Percentiles rank a stretch among this genome's conserved stretches.
phyloP scores from a whole-genome alignment of 2,797 vertebrate species.

The Lutjanus campechanus region DNA sequence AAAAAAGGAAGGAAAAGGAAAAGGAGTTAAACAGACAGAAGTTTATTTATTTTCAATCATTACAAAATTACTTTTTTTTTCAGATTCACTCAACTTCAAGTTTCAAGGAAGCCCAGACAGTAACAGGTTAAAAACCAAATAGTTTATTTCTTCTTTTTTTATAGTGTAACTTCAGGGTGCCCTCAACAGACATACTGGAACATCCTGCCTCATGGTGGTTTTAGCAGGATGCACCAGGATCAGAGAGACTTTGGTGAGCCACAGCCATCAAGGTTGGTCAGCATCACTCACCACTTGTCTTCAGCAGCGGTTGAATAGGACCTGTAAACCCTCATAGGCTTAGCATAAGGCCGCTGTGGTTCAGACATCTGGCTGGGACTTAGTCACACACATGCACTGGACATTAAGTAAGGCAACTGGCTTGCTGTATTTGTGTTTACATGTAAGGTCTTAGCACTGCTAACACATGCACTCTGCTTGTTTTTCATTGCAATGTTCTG shows the following conservation, averaged over 20 bases:
- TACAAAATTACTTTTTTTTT: too few species aligned
- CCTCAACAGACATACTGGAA: constrained; percentile 2
- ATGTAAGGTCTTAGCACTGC: background rate
- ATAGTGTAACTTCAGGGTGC: constrained; percentile 1
- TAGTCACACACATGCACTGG: constrained; percentile 2
- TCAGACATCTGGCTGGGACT: constrained; percentile 10
- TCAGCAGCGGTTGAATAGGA: constrained; percentile 28
- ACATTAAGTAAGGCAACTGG: background rate
- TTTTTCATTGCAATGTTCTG: background rate
- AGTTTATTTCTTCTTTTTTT: too few species aligned
- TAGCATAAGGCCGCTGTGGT: constrained; percentile 30
- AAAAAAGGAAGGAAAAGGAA: too few species aligned
- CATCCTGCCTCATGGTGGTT: constrained; percentile 27
- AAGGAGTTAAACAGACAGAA: too few species aligned
- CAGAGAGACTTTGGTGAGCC: constrained; percentile 47
- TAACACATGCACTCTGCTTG: background rate
- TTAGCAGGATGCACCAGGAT: constrained; percentile 25
- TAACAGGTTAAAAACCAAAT: too few species aligned
- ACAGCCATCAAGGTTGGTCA: constrained; percentile 45
- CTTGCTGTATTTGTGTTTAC: constrained; percentile 10
- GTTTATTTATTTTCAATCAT: too few species aligned
- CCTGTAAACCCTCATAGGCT: constrained; percentile 25
- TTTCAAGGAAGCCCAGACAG: too few species aligned
- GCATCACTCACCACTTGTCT: constrained; percentile 31
- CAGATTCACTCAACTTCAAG: too few species aligned